Base-by-base conservation (phyloP, 2,888 invertebrate species). In the Phortica okadai region DNA sequence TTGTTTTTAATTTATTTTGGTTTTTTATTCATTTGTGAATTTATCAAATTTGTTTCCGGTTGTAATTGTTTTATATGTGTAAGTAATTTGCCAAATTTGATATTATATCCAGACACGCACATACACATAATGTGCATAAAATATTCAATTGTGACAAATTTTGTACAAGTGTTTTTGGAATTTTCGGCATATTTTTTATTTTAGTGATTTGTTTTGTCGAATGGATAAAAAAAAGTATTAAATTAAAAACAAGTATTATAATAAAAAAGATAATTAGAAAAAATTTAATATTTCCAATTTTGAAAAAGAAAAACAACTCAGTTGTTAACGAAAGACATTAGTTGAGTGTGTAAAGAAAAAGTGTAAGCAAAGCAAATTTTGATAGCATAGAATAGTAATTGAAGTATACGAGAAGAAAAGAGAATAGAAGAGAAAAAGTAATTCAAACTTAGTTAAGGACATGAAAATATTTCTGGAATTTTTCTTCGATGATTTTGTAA, bases 341-440 rank as follows among this genome's bases (percentile, higher is more conserved):
- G 50, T 11, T 16, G 25, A 25, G 25, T 25, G 62, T 62, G 62
- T 74, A 41, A 8, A 75, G 70, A 74, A 74, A 74, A 59, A 33
- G 33, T 33, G 56, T 77, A 50, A 73, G 76, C 69, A 66, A 70
- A 62, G 25, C 62, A 62, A 62, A 62, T 56, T 64, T 56, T 76
- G 54, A 85, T 85, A 84, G 82, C 79, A 85, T 56, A 56, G 56
- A 79, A 78, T 33, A 33, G 33, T 5, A 33, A 80, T 83, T 76
- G 82, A 81, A 83, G 82, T 83, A 85, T 87, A 85, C 85, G 87
- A 85, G 79, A 82, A 87, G 79, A 83, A 83, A 85, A 73, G 11
- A 67, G 66, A 79, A 78, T 67, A 44, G 84, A 85, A 73, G 11
- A 67, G 66, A 79, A 78, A 70, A 44, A 62, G 25, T 11, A 44